Conservation (phyloP, 2,888 invertebrate species). For the Amphimallon solstitiale region DNA sequence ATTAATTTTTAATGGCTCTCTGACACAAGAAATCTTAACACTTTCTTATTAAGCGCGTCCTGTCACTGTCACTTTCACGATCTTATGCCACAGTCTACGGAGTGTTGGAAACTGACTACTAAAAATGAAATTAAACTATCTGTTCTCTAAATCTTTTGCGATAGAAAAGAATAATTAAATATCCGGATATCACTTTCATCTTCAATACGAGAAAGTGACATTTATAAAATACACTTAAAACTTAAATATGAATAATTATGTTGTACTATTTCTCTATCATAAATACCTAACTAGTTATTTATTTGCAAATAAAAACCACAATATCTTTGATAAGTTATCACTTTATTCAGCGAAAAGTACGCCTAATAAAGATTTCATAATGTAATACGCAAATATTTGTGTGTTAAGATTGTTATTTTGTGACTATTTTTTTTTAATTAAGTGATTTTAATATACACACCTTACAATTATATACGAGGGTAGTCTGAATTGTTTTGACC, state of each 20-base stretch:
- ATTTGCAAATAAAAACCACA: neutral
- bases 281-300: neutral
- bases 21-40: no score
- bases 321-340: constrained; percentile 1
- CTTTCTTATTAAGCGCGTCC: no score
- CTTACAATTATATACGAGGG: no score
- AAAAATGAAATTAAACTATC: neutral
- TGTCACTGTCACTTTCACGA: no score
- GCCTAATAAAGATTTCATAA: neutral
- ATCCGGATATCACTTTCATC: constrained; percentile 9
- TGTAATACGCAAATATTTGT: no score
- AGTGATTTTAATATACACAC: no score
- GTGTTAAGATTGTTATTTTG: no score
- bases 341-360: neutral
- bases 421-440: no score
- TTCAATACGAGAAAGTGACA: neutral
- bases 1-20: no score
- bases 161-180: neutral
- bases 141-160: neutral
- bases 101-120: neutral
- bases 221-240: neutral
- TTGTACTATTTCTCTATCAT: no score
- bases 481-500: no score
- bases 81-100: neutral
- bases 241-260: no score